phyloP scores from a whole-genome alignment of 2,888 invertebrate genomes.

The Cosmorhoe ocellata region DNA sequence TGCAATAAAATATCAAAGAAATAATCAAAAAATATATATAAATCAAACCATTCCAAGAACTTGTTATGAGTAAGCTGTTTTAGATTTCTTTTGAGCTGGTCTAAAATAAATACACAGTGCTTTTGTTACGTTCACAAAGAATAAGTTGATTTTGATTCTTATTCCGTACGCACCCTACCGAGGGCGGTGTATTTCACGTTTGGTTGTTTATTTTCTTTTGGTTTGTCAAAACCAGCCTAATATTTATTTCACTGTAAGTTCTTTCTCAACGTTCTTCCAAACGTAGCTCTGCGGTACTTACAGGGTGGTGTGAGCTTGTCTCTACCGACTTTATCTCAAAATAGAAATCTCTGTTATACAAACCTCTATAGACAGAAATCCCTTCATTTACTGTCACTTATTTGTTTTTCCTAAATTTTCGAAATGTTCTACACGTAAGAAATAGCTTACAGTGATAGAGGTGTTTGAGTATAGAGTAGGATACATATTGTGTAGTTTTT shows the following conservation, averaged over 20 bases:
- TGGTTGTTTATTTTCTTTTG: conserved; percentile 6
- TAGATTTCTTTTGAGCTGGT: neutral
- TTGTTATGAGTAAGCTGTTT: neutral
- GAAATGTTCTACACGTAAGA: no score
- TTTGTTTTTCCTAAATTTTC: conserved; percentile 1
- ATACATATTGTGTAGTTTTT: no score
- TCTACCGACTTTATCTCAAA: conserved; percentile 2
- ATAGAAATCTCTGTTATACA: conserved; percentile 9
- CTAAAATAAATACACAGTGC: neutral
- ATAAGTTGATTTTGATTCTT: conserved; percentile 2
- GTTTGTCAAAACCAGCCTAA: conserved; percentile 5
- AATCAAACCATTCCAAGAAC: no score
- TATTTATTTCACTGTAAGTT: conserved; percentile 2
- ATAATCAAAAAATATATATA: no score
- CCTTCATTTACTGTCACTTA: neutral
- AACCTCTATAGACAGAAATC: conserved; percentile 9
- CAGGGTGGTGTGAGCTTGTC: conserved; percentile 3
- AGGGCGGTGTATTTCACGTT: conserved; percentile 2
- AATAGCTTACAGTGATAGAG: no score
- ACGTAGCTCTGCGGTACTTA: conserved; percentile 5
- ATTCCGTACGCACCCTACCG: conserved; percentile 1
- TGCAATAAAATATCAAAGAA: no score
- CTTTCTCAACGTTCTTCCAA: no score
- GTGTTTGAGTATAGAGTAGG: no score
- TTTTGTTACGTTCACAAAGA: neutral